phyloP scores from a whole-genome alignment of 2,888 invertebrate species.

The Electrophaes corylata region DNA sequence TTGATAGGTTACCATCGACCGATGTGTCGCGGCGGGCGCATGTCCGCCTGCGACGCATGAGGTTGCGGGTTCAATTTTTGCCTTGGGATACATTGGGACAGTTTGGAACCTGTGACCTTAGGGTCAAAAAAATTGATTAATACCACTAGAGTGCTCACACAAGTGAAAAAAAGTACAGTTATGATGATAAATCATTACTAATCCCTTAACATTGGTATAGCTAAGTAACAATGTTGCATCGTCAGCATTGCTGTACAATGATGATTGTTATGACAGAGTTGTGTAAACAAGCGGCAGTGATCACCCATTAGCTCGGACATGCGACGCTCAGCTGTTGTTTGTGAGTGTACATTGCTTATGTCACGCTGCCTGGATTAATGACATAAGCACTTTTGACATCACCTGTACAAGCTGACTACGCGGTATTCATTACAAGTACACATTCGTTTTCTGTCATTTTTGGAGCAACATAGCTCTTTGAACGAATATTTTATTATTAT shows the following conservation, averaged over 20 bases:
- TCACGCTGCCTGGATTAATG: background rate
- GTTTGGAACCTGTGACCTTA: no score
- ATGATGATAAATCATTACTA: no score
- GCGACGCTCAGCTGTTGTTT: constrained; percentile 5
- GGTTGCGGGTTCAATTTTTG: no score
- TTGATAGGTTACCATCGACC: no score
- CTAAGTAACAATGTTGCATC: background rate
- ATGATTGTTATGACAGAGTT: background rate
- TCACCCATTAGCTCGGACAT: constrained; percentile 4
- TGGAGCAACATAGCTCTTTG: no score
- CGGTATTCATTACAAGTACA: background rate
- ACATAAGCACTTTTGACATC: background rate
- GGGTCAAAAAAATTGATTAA: no score
- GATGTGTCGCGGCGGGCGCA: no score
- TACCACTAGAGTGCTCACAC: no score
- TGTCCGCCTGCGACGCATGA: no score
- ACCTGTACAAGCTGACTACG: background rate
- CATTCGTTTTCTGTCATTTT: background rate
- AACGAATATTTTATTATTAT: background rate
- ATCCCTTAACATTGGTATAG: no score
- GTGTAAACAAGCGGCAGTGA: background rate
- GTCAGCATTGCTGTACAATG: background rate
- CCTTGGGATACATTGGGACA: no score
- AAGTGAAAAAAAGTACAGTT: no score
- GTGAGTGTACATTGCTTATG: background rate